A percentile compares a stretch with the other conserved stretches of the same genome.
These are phyloP conservation scores for Xylota segnis DNA, from an alignment of 2,888 invertebrate genomes.

Conservation along the genomic window DNA sequence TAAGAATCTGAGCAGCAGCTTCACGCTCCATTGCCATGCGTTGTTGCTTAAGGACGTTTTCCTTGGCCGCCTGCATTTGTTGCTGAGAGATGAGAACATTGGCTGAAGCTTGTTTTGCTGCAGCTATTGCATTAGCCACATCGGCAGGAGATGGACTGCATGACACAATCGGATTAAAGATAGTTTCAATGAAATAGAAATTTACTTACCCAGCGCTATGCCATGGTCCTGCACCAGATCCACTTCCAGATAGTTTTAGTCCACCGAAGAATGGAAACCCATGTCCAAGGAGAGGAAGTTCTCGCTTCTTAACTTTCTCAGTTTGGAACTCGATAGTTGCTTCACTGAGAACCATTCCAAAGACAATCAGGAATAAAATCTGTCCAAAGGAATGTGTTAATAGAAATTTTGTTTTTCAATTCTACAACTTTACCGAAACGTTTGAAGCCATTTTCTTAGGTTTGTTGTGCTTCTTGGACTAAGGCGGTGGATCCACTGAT, in stretches of 20 bases:
- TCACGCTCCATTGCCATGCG: slow-evolving; percentile 90
- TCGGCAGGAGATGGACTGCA: slow-evolving; percentile 86
- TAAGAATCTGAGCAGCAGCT: slow-evolving; percentile 88
- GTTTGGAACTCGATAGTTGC: slow-evolving; percentile 1
- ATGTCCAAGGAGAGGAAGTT: slow-evolving; percentile 65
- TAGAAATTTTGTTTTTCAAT: not conserved
- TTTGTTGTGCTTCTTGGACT: slow-evolving; percentile 47
- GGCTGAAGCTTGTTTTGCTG: slow-evolving; percentile 90
- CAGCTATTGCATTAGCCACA: slow-evolving; percentile 89
- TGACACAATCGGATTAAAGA: not conserved
- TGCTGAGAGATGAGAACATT: slow-evolving; percentile 90
- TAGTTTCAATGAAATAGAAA: not conserved
- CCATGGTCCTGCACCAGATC: slow-evolving; percentile 49
- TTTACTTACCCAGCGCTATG: slow-evolving; percentile 41
- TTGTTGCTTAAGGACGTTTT: slow-evolving; percentile 89
- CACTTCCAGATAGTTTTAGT: slow-evolving; percentile 46
- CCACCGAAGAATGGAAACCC: slow-evolving; percentile 61
- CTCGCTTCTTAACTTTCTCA: slow-evolving; percentile 65
- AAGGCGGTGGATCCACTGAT: slow-evolving; percentile 55
- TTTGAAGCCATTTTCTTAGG: slow-evolving; percentile 73
- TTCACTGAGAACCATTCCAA: slow-evolving; percentile 20
- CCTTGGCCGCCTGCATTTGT: slow-evolving; percentile 90
- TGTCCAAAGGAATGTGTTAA: not conserved
- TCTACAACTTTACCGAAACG: slow-evolving; percentile 37
- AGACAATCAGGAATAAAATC: slow-evolving; percentile 50